Base-by-base conservation (phyloP, 1,140 invertebrate species). In the Brachionus angularis region DNA sequence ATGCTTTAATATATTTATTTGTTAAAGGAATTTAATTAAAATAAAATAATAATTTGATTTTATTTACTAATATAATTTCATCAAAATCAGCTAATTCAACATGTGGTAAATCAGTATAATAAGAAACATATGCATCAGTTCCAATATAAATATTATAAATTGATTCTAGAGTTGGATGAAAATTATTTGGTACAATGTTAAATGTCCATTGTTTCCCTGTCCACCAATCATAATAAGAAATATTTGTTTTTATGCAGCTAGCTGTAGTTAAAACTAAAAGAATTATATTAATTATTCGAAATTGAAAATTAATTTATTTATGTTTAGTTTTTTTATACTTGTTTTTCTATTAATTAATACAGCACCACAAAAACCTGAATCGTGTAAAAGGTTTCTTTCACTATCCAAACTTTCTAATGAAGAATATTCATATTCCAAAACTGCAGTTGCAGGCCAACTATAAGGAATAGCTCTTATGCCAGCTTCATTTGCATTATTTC, bases 401-500 rank as follows among this genome's bases (percentile, higher is more conserved):
- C 29, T 5, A 7, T 33, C 16, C 12, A 47, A 27, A 47, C 16
- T 50, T 10, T 1, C 42, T 8, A 67, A 49, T 21, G 42, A 12
- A 5, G 27, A 33, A 31, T 67, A 67, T 8, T 8, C 18, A 27
- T 47, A 67, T 67, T 67, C 62, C 0, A 67, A 1, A 7, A 67
- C 18, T 10, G 39, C 62, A 27, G 47, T 31, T n/a, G 62, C 62
- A 16, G 62, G 62, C 62, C 62, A 67, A 47, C 62, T 67, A 36
- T 67, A 50, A 8, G 47, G 62, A 10, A 47, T 12, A 3, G 62
- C 8, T 14, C 31, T 21, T 0, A 16, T 12, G 1, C 27, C 23
- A 18, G 3, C 1, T 50, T 67, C 23, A 5, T 31, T 3, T 0
- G 62, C 42, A 50, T 46, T 67, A 10, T 46, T 7, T 34, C 29